These are phyloP conservation scores for Parambassis ranga DNA, from an alignment of 2,797 vertebrate species.

Conservation along the genomic window DNA sequence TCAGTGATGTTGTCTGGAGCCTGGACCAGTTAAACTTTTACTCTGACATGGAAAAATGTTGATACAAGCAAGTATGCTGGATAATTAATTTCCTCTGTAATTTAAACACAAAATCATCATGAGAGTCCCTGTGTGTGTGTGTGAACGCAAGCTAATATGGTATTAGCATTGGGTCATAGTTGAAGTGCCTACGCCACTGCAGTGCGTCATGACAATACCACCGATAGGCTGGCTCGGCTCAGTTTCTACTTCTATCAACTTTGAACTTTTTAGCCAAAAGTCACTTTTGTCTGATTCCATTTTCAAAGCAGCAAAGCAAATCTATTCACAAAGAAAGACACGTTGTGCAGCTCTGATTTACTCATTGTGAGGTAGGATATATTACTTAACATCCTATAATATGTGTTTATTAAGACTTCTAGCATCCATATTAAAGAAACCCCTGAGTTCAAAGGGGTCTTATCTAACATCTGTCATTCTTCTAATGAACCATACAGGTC, in stretches of 20 bases:
- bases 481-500: neutral
- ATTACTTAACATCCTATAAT: too few relatives aligned
- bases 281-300: neutral
- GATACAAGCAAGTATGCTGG: slow-evolving; percentile 42
- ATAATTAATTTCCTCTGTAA: slow-evolving; percentile 66
- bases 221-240: slow-evolving; percentile 43
- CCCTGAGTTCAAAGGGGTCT: too few relatives aligned
- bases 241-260: slow-evolving; percentile 55
- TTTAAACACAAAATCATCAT: slow-evolving; percentile 52
- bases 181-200: slow-evolving; percentile 70
- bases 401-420: too few relatives aligned
- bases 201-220: slow-evolving; percentile 62
- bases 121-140: slow-evolving; percentile 44
- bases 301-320: slow-evolving; percentile 2
- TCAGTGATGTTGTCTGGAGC: slow-evolving; percentile 47
- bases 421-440: too few relatives aligned
- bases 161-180: slow-evolving; percentile 76
- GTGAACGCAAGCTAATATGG: slow-evolving; percentile 59
- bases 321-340: neutral
- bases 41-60: slow-evolving; percentile 73
- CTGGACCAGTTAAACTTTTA: slow-evolving; percentile 52
- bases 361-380: too few relatives aligned
- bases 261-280: slow-evolving; percentile 51
- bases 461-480: too few relatives aligned
- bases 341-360: too few relatives aligned